Percentiles rank a stretch among this genome's conserved stretches.
Evolutionary conservation across 2,888 invertebrate genomes (phyloP).

Genomic region (Xanthostigma xanthostigma): DNA sequence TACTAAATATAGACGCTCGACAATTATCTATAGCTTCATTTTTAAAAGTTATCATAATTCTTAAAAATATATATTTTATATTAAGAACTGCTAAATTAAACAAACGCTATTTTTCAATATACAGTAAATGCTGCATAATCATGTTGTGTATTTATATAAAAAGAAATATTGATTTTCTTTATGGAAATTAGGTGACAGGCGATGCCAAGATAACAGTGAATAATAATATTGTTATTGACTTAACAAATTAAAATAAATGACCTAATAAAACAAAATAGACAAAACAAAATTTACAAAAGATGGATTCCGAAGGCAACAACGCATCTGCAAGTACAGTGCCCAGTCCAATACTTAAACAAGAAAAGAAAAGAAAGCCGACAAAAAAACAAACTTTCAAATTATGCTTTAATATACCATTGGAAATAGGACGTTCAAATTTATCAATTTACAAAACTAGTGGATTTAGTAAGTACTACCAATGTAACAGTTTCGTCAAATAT

Average conservation of each 20-base stretch:
- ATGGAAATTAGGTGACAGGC: not conserved
- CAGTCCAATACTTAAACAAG: conserved; percentile 8
- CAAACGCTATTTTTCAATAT: too few species aligned
- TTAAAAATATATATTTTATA: too few species aligned
- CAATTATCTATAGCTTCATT: too few species aligned
- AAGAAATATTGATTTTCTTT: not conserved
- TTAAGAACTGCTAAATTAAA: too few species aligned
- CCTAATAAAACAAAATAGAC: not conserved
- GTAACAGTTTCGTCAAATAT: not conserved
- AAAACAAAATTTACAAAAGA: not conserved
- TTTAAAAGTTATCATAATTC: too few species aligned
- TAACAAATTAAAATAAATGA: not conserved
- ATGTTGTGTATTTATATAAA: too few species aligned
- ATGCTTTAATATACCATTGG: conserved; percentile 20
- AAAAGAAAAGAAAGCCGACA: conserved; percentile 8
- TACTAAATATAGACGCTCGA: too few species aligned
- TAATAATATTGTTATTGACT: not conserved
- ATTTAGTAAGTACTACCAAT: conserved; percentile 10
- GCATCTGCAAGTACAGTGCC: not conserved
- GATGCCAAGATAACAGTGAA: not conserved
- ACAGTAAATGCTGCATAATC: too few species aligned
- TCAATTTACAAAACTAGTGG: conserved; percentile 13
- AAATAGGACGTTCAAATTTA: conserved; percentile 15
- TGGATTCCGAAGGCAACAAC: not conserved
- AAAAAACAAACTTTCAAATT: conserved; percentile 22